Evolutionary conservation across 2,797 vertebrate species (phyloP).

Genomic region (Sylvilagus floridanus): DNA sequence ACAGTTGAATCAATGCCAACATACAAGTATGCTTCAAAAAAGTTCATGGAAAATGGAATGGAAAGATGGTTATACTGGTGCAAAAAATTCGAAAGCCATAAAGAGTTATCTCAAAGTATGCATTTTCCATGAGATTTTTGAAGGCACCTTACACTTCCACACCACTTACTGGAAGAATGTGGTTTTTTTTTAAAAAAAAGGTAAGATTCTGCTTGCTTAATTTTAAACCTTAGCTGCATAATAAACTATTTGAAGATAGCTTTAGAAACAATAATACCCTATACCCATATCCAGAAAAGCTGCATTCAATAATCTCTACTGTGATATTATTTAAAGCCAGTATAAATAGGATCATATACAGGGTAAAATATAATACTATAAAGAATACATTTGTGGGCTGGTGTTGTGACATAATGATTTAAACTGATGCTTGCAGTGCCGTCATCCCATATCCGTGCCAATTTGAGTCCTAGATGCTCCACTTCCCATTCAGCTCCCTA

Average conservation of each 20-base stretch:
- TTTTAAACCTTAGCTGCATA: constrained; percentile 24
- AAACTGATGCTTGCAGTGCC: too few relatives aligned
- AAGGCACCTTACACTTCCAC: too few relatives aligned
- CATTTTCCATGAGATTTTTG: too few relatives aligned
- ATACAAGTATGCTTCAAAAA: neutral
- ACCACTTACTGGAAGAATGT: too few relatives aligned
- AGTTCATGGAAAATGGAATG: too few relatives aligned
- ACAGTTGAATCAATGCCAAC: neutral
- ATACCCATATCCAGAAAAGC: constrained; percentile 3
- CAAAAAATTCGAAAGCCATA: too few relatives aligned
- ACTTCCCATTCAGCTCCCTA: too few relatives aligned
- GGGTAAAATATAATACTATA: constrained; percentile 39
- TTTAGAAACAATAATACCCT: constrained; percentile 23
- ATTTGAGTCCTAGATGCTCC: too few relatives aligned
- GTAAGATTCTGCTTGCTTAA: constrained; percentile 7
- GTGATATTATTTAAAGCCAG: neutral
- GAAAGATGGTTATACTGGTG: too few relatives aligned
- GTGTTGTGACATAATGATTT: too few relatives aligned
- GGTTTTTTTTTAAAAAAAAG: neutral
- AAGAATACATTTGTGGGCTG: neutral
- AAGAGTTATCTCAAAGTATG: too few relatives aligned
- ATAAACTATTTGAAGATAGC: constrained; percentile 34
- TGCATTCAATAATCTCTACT: constrained; percentile 30
- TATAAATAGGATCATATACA: constrained; percentile 10
- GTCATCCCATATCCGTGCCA: too few relatives aligned